These are phyloP conservation scores for Calliphora vicina DNA, from an alignment of 1,140 invertebrate species.

Conservation along the genomic window DNA sequence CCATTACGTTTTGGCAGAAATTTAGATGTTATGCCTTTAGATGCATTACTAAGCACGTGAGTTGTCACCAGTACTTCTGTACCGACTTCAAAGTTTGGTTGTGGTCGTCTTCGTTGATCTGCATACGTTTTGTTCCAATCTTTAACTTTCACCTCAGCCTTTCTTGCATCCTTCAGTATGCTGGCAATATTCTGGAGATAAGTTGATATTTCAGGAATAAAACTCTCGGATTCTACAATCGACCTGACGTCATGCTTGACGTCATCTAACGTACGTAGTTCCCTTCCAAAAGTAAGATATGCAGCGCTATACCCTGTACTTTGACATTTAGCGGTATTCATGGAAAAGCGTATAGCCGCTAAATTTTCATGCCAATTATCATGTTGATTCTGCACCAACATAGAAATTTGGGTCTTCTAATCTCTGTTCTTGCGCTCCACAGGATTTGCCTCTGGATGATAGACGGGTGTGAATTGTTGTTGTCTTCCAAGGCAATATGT, in stretches of 20 bases:
- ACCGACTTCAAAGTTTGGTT: slow-evolving; percentile 41
- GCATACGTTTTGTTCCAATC: slow-evolving; percentile 27
- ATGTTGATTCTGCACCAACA: slow-evolving; percentile 37
- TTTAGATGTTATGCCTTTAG: slow-evolving; percentile 49
- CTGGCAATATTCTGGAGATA: neutral
- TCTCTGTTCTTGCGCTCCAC: slow-evolving; percentile 61
- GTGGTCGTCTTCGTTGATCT: slow-evolving; percentile 41
- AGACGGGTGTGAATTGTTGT: slow-evolving; percentile 55
- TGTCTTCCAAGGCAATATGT: slow-evolving; percentile 49
- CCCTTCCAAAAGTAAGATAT: neutral
- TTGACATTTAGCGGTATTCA: slow-evolving; percentile 33
- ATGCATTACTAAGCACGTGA: slow-evolving; percentile 48
- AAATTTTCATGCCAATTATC: neutral
- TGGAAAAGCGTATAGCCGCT: slow-evolving; percentile 10
- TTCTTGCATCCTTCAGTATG: slow-evolving; percentile 40
- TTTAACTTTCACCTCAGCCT: neutral
- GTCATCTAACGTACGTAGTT: neutral
- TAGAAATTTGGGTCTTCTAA: slow-evolving; percentile 59
- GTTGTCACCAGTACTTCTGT: slow-evolving; percentile 52
- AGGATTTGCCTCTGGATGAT: slow-evolving; percentile 61
- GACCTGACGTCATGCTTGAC: neutral
- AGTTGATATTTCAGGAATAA: neutral
- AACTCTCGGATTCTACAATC: neutral
- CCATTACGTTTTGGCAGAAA: slow-evolving; percentile 56
- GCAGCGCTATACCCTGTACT: slow-evolving; percentile 3